These are phyloP conservation scores for Dallia pectoralis DNA, from an alignment of 2,797 vertebrate genomes.

Conservation along the genomic window DNA sequence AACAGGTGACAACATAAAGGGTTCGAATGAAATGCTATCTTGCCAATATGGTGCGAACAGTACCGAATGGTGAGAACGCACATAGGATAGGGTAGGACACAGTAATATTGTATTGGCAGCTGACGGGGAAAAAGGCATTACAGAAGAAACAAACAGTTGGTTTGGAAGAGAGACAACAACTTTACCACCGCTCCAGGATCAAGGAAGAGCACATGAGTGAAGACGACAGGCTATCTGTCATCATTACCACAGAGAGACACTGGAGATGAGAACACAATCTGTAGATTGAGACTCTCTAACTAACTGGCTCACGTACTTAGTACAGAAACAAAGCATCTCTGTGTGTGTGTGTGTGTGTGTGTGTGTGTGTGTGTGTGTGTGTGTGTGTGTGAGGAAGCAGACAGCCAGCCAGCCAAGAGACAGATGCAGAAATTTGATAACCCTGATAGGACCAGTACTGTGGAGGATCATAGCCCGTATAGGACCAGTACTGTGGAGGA, in stretches of 20 bases:
- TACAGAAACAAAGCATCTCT: neutral
- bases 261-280: neutral
- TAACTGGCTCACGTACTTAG: neutral
- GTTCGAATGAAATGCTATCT: neutral
- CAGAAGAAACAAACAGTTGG: slow-evolving; percentile 44
- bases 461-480: neutral
- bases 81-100: neutral
- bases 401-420: neutral
- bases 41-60: neutral
- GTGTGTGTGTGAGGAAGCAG: neutral
- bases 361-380: slow-evolving; percentile 1
- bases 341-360: neutral
- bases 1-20: neutral
- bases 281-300: neutral
- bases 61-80: neutral
- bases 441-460: slow-evolving; percentile 1
- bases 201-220: slow-evolving; percentile 37
- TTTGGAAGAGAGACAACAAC: slow-evolving; percentile 37
- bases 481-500: neutral
- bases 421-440: too few species aligned
- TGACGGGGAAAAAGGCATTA: slow-evolving; percentile 20
- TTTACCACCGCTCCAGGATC: slow-evolving; percentile 40
- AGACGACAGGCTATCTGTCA: slow-evolving; percentile 32
- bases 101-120: too few species aligned
- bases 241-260: slow-evolving; percentile 28